A percentile compares a stretch with the other conserved stretches of the same genome.
phyloP scores from a whole-genome alignment of 2,113 vertebrate genomes.

The Equus przewalskii region DNA sequence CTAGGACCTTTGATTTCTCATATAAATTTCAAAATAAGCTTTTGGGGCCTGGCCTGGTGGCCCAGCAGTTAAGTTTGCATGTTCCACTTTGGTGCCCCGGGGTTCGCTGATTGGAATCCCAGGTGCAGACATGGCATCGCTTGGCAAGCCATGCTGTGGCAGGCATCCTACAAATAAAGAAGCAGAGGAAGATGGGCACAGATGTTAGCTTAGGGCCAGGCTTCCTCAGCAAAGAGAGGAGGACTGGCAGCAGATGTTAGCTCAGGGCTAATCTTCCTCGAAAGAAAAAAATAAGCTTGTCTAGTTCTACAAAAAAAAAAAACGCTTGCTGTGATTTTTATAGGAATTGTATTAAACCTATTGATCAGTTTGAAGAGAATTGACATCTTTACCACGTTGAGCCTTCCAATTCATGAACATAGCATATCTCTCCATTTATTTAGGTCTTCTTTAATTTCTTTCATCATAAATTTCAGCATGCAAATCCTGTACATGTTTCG shows the following conservation, averaged over 20 bases:
- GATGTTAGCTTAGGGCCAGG: too few relatives aligned
- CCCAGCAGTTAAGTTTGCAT: too few relatives aligned
- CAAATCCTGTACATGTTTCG: neutral
- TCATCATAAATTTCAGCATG: neutral
- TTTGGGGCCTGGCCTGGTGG: neutral
- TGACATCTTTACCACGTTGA: neutral
- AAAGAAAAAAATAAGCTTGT: neutral
- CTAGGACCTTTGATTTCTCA: neutral
- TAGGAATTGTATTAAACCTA: neutral
- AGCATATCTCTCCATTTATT: neutral
- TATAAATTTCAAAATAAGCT: neutral
- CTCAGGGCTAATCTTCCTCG: too few relatives aligned
- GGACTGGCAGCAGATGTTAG: too few relatives aligned
- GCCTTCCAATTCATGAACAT: neutral
- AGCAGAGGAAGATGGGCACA: too few relatives aligned
- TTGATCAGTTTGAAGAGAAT: neutral
- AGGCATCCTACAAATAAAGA: too few relatives aligned
- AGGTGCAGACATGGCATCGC: too few relatives aligned
- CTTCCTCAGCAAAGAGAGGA: too few relatives aligned
- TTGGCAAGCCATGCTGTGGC: too few relatives aligned
- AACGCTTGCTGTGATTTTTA: neutral
- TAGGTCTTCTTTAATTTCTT: constrained; percentile 3
- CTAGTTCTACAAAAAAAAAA: neutral
- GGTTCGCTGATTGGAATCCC: too few relatives aligned
- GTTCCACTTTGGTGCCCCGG: too few relatives aligned